These are phyloP conservation scores for Formica aserva DNA, from an alignment of 2,888 invertebrate species.

Conservation along the genomic window DNA sequence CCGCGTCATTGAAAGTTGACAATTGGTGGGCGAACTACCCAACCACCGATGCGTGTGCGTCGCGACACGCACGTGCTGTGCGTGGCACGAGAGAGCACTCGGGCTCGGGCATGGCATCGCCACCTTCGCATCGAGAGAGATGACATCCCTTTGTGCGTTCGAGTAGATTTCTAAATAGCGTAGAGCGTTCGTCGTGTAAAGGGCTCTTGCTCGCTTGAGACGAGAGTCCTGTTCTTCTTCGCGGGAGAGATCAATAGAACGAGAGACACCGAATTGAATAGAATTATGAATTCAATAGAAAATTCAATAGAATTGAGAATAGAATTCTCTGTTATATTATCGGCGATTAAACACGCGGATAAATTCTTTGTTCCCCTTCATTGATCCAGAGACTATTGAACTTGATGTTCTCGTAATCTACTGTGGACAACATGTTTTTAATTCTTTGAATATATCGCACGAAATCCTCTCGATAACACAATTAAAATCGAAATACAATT, in stretches of 20 bases:
- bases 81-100: slow-evolving; percentile 59
- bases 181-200: slow-evolving; percentile 27
- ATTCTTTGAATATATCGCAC: not conserved
- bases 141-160: slow-evolving; percentile 68
- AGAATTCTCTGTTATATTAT: slow-evolving; percentile 35
- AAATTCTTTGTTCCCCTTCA: not conserved
- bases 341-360: slow-evolving; percentile 32
- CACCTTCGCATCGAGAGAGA: slow-evolving; percentile 45
- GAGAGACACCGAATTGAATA: not conserved
- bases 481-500: not conserved
- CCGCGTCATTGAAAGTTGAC: slow-evolving; percentile 41
- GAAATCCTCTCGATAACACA: not conserved
- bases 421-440: not conserved
- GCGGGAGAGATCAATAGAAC: not conserved
- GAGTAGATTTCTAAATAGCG: slow-evolving; percentile 69
- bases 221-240: slow-evolving; percentile 29
- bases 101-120: slow-evolving; percentile 49
- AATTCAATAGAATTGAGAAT: not conserved
- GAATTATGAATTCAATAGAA: not conserved
- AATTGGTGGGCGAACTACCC: not conserved
- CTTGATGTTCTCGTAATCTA: slow-evolving; percentile 3
- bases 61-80: slow-evolving; percentile 47
- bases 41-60: slow-evolving; percentile 19
- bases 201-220: slow-evolving; percentile 39
- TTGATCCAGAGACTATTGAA: slow-evolving; percentile 13